Evolutionary conservation across 2,888 invertebrate species (phyloP).

Genomic region (Leptopilina drosophilae): DNA sequence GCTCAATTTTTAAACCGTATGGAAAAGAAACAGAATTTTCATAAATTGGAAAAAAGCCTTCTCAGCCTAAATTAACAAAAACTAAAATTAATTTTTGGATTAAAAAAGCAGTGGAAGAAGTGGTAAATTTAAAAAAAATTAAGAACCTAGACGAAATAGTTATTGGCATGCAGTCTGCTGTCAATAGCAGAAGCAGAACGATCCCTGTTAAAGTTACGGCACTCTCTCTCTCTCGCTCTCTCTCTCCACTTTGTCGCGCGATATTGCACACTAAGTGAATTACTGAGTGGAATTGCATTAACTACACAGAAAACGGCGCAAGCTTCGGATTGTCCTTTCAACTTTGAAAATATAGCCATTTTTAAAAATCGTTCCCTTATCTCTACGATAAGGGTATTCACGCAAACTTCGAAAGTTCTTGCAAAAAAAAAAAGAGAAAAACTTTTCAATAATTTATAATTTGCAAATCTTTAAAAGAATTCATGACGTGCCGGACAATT

Average conservation of each 20-base stretch:
- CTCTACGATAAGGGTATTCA: too few relatives aligned
- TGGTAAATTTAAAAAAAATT: neutral
- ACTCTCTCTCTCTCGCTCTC: slow-evolving; percentile 22
- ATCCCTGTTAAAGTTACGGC: slow-evolving; percentile 41
- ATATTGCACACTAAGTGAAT: slow-evolving; percentile 74
- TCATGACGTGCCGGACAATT: neutral
- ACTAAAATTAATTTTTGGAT: too few relatives aligned
- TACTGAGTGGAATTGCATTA: slow-evolving; percentile 70
- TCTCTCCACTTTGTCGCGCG: slow-evolving; percentile 69
- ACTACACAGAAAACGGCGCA: slow-evolving; percentile 57
- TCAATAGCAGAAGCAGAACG: slow-evolving; percentile 55
- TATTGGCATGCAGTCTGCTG: slow-evolving; percentile 40
- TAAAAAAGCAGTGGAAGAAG: too few relatives aligned
- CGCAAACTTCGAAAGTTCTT: too few relatives aligned
- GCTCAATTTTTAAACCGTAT: too few relatives aligned
- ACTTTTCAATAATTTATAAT: neutral
- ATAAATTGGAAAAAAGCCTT: too few relatives aligned
- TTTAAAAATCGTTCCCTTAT: neutral
- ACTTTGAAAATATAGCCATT: slow-evolving; percentile 16
- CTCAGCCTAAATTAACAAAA: too few relatives aligned
- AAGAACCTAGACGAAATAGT: neutral
- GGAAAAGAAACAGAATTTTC: too few relatives aligned
- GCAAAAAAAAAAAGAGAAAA: neutral
- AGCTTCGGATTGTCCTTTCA: slow-evolving; percentile 47
- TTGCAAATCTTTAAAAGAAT: neutral